A percentile compares a stretch with the other conserved stretches of the same genome.
phyloP scores from a whole-genome alignment of 2,888 invertebrate genomes.

The Aporophyla nigra region DNA sequence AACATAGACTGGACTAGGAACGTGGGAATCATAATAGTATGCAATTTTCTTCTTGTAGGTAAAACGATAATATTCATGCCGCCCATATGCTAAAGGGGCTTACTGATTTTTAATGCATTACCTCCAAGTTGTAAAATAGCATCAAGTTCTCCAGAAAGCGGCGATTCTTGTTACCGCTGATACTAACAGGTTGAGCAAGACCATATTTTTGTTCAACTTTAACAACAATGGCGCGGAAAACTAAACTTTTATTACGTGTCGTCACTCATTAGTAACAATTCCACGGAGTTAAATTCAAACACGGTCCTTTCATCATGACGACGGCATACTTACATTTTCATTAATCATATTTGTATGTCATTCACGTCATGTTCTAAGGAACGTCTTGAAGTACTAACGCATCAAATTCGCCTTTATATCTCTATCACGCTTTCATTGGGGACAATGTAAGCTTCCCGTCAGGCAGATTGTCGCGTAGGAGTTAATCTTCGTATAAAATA shows the following conservation, averaged over 20 bases:
- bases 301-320: slow-evolving; percentile 49
- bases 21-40: slow-evolving; percentile 66
- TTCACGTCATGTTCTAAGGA: slow-evolving; percentile 53
- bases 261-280: slow-evolving; percentile 44
- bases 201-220: slow-evolving; percentile 23
- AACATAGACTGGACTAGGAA: slow-evolving; percentile 39
- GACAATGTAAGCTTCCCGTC: slow-evolving; percentile 80
- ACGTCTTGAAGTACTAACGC: slow-evolving; percentile 45
- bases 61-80: slow-evolving; percentile 45
- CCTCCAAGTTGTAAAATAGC: slow-evolving; percentile 21
- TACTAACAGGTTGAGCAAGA: slow-evolving; percentile 38
- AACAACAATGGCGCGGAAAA: slow-evolving; percentile 27
- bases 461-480: slow-evolving; percentile 79
- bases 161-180: slow-evolving; percentile 26
- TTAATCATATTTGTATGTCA: slow-evolving; percentile 64
- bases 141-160: slow-evolving; percentile 5
- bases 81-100: slow-evolving; percentile 39
- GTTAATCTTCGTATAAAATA: slow-evolving; percentile 74
- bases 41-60: slow-evolving; percentile 64
- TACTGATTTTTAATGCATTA: slow-evolving; percentile 54
- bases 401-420: slow-evolving; percentile 59
- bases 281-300: slow-evolving; percentile 36
- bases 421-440: slow-evolving; percentile 67
- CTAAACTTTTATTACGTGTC: slow-evolving; percentile 44
- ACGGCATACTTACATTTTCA: slow-evolving; percentile 56